Evolutionary conservation across 2,113 vertebrate genomes (phyloP).

Genomic region (Callipepla squamata): DNA sequence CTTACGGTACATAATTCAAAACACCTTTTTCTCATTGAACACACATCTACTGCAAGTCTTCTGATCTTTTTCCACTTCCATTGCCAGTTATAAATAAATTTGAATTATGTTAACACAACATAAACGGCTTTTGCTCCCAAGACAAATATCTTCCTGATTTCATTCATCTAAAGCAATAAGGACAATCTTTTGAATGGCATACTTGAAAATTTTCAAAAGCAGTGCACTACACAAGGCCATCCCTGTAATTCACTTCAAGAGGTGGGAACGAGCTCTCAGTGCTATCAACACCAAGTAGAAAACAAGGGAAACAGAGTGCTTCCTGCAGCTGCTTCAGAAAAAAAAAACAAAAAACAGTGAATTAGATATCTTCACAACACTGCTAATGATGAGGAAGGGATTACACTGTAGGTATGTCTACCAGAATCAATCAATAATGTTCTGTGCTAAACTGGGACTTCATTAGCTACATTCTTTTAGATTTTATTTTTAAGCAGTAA

Average conservation of each 20-base stretch:
- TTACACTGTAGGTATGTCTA: not conserved
- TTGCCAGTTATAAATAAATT: not conserved
- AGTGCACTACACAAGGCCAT: not conserved
- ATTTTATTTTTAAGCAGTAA: not conserved
- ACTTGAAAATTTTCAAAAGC: slow-evolving; percentile 27
- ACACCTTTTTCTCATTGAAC: not conserved
- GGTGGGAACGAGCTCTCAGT: not conserved
- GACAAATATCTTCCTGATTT: not conserved
- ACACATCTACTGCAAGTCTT: not conserved
- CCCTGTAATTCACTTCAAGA: not conserved
- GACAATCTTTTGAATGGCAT: not conserved
- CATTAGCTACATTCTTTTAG: not conserved
- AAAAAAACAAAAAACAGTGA: not conserved
- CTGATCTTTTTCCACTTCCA: not conserved
- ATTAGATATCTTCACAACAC: not conserved
- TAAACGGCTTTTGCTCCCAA: not conserved
- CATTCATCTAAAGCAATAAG: not conserved
- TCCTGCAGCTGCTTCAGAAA: not conserved
- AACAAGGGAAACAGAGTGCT: not conserved
- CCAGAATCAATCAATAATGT: not conserved
- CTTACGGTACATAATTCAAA: not conserved
- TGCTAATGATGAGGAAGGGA: not conserved
- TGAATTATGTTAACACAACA: slow-evolving; percentile 13
- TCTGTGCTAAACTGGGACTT: not conserved
- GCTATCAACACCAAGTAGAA: not conserved